These are phyloP conservation scores for Macquaria ambigua DNA, from an alignment of 2,113 vertebrate genomes.

Conservation along the genomic window DNA sequence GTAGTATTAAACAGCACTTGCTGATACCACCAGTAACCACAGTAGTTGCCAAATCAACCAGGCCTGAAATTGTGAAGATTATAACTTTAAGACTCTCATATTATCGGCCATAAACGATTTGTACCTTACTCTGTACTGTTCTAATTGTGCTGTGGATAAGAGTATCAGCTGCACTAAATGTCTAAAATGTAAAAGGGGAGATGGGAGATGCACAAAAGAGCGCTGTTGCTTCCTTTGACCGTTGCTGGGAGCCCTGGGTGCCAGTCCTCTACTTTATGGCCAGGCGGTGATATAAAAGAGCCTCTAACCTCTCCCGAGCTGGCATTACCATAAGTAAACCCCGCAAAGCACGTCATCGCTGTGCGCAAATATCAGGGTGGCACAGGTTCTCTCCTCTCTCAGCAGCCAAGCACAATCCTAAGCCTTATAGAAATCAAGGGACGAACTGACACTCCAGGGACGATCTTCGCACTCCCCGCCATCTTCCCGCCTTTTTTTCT, in stretches of 20 bases:
- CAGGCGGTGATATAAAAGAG: conserved; percentile 75
- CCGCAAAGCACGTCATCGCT: conserved; percentile 77
- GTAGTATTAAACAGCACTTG: not conserved
- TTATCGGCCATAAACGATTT: not conserved
- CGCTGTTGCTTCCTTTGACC: conserved; percentile 54
- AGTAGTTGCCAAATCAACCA: not conserved
- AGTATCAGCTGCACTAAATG: not conserved
- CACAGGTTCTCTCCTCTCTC: conserved; percentile 58
- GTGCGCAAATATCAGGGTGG: conserved; percentile 78
- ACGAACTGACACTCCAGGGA: conserved; percentile 44
- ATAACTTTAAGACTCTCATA: not conserved
- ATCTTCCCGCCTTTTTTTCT: conserved; percentile 17
- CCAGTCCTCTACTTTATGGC: conserved; percentile 64
- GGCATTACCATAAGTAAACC: conserved; percentile 83
- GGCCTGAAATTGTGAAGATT: not conserved
- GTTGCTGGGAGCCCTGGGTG: conserved; percentile 69
- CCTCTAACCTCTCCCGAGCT: conserved; percentile 73
- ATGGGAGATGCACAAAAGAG: conserved; percentile 60
- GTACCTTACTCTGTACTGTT: not conserved
- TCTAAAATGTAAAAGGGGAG: conserved; percentile 1
- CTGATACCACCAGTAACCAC: not conserved
- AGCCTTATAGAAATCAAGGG: conserved; percentile 47
- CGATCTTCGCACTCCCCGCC: conserved; percentile 24
- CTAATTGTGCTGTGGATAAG: not conserved
- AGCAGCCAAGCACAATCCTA: conserved; percentile 37